phyloP scores from a whole-genome alignment of 2,888 invertebrate genomes.

The Mylabris sibirica region DNA sequence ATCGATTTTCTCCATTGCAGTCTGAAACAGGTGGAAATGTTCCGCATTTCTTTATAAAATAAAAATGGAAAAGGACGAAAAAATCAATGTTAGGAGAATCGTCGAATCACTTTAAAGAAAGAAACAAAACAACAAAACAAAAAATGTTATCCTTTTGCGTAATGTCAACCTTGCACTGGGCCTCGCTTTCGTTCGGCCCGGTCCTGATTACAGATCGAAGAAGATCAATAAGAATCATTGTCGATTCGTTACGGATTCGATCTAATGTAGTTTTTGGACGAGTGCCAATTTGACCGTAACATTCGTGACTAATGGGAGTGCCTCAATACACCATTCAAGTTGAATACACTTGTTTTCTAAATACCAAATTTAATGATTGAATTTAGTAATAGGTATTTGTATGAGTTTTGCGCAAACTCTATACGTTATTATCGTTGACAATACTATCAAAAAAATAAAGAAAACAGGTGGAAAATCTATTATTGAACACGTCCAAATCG shows the following conservation, averaged over 20 bases:
- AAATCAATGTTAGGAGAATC: too few species aligned
- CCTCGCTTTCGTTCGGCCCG: too few species aligned
- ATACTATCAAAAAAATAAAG: too few species aligned
- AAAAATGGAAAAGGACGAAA: too few species aligned
- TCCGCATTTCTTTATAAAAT: too few species aligned
- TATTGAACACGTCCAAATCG: constrained; percentile 26
- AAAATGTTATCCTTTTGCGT: too few species aligned
- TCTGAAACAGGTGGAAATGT: too few species aligned
- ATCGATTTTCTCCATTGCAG: too few species aligned
- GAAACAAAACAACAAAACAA: too few species aligned
- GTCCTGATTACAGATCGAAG: not conserved
- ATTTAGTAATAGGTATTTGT: not conserved
- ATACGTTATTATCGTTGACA: not conserved
- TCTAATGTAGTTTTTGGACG: not conserved
- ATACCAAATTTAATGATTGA: constrained; percentile 2
- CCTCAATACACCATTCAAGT: not conserved
- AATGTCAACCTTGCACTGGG: too few species aligned
- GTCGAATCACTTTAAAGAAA: too few species aligned
- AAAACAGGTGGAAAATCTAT: not conserved
- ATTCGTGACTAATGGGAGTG: constrained; percentile 5
- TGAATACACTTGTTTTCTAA: not conserved
- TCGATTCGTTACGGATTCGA: not conserved
- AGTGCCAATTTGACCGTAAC: constrained; percentile 1
- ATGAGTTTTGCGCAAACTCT: not conserved
- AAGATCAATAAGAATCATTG: not conserved